Evolutionary conservation across 2,113 vertebrate species (phyloP).

Genomic region (Centropus bengalensis): DNA sequence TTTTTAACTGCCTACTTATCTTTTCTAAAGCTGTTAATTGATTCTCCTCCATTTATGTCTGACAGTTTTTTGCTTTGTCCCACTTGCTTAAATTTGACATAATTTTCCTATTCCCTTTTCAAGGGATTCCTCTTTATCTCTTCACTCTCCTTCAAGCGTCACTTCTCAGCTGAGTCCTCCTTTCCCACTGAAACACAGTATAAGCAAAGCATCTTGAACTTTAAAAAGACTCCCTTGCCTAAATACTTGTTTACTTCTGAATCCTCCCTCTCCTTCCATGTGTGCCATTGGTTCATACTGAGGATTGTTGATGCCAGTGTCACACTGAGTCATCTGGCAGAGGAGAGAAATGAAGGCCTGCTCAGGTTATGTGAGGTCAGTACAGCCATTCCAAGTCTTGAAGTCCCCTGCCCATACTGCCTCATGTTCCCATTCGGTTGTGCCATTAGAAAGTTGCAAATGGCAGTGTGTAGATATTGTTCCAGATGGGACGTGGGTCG

Average conservation of each 20-base stretch:
- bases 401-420: not conserved
- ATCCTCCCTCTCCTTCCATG: constrained; percentile 9
- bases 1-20: not conserved
- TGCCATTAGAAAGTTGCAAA: not conserved
- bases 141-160: not conserved
- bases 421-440: not conserved
- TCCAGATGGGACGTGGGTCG: not conserved
- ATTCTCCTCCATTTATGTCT: not conserved
- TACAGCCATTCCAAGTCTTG: not conserved
- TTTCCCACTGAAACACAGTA: not conserved
- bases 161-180: not conserved
- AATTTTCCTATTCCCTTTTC: not conserved
- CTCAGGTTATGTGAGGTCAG: not conserved
- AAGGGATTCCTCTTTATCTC: not conserved
- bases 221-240: constrained; percentile 10
- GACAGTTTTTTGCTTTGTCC: not conserved
- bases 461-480: not conserved
- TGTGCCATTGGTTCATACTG: constrained; percentile 1
- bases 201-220: constrained; percentile 35
- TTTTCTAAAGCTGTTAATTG: not conserved
- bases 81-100: not conserved
- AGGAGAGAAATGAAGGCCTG: not conserved
- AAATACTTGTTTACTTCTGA: constrained; percentile 53
- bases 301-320: not conserved
- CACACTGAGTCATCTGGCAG: constrained; percentile 31